Percentiles rank a stretch among this genome's conserved stretches.
Conservation (phyloP, 2,797 vertebrate species). For the Carduelis carduelis region DNA sequence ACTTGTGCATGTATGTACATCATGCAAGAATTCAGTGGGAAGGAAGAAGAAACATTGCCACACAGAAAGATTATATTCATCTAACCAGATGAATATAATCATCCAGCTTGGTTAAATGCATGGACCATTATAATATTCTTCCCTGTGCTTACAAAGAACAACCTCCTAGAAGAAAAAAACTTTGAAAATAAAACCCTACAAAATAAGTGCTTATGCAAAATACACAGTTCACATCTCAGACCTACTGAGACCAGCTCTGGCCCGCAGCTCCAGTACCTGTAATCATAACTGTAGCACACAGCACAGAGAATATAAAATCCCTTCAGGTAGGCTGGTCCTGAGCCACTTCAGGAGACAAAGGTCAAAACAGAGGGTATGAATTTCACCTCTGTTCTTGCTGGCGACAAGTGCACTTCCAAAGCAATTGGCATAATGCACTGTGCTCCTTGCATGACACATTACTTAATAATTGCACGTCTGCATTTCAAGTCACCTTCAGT, state of each 20-base stretch:
- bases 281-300: background rate
- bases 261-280: background rate
- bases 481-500: slow-evolving; percentile 26
- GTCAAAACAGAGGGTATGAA: background rate
- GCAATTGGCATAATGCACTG: background rate
- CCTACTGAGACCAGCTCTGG: background rate
- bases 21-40: background rate
- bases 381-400: background rate
- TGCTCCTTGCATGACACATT: slow-evolving; percentile 11
- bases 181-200: background rate
- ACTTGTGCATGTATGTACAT: accelerated
- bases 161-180: background rate
- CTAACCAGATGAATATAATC: background rate
- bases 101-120: background rate
- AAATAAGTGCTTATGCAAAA: background rate
- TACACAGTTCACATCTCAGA: background rate
- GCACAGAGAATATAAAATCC: background rate
- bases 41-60: background rate
- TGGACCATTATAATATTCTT: background rate
- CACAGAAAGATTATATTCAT: background rate
- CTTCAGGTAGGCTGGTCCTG: background rate
- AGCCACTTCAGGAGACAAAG: background rate
- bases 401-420: background rate
- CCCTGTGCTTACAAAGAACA: background rate
- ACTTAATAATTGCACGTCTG: background rate